Conservation (phyloP, 2,888 invertebrate genomes). For the Amiota communis region DNA sequence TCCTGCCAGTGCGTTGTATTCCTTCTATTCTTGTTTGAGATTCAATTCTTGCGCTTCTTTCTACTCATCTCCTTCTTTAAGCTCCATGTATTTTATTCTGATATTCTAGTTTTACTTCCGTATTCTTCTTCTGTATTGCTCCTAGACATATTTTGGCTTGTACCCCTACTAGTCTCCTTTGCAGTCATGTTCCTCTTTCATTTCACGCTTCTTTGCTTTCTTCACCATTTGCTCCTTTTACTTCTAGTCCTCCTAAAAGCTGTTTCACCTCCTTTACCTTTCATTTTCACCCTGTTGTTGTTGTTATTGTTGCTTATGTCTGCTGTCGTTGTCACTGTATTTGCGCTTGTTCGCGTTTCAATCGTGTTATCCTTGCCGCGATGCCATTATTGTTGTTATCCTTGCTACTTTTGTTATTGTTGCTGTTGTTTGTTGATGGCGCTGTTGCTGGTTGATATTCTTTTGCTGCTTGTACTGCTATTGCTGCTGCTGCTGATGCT, state of each 20-base stretch:
- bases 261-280: too few relatives aligned
- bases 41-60: too few relatives aligned
- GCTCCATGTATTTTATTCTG: too few relatives aligned
- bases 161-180: too few relatives aligned
- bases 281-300: conserved; percentile 50
- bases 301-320: conserved; percentile 47
- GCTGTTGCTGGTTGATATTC: conserved; percentile 17
- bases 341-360: neutral
- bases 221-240: too few relatives aligned
- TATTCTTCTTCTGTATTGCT: too few relatives aligned
- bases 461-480: conserved; percentile 12
- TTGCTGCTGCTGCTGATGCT: conserved; percentile 40
- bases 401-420: conserved; percentile 12
- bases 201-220: too few relatives aligned
- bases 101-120: too few relatives aligned
- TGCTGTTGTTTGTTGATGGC: conserved; percentile 1
- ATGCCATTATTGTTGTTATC: conserved; percentile 8
- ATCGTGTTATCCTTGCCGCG: neutral
- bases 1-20: neutral
- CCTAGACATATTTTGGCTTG: too few relatives aligned
- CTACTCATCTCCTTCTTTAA: too few relatives aligned
- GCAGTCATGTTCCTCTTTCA: too few relatives aligned
- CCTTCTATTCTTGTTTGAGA: neutral
- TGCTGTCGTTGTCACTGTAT: conserved; percentile 13
- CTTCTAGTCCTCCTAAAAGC: too few relatives aligned